Base-by-base conservation (phyloP, 1,140 invertebrate genomes). In the Procambarus clarkii region DNA sequence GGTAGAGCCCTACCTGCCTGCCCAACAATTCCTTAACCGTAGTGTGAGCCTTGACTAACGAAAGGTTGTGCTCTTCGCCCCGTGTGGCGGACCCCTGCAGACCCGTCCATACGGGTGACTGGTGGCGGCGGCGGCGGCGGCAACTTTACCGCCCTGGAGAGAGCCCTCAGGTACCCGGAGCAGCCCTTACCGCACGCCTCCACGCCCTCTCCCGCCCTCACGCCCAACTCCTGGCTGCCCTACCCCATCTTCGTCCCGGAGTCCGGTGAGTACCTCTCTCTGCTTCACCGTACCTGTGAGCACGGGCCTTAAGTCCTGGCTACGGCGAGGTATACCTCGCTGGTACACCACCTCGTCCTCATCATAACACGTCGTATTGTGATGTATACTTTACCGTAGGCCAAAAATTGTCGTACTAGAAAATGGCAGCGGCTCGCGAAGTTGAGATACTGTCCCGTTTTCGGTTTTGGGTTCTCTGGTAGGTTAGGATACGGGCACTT, bases 91-190 rank as follows among this genome's bases (percentile, higher is more conserved):
- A 5, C 18, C 13, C 4, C 60, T n/a, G 44, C 88, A 91, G 88
- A 91, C 24, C 82, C 88, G 24, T 64, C 54, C 74, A 77, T 91
- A 44, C 24, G 88, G 71, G 82, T 44, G 11, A 54, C 88, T 3
- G 88, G 82, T 3, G 88, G 81, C 50, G 13, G 50, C 50, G 13
- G 50, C 50, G 13, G 50, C 4, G 13, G 50, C 13, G 13, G 50
- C 5, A 91, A 69, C 64, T 21, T 84, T 48, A 79, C 64, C 21
- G 71, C 46, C 48, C 74, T 91, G 34, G 88, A 91, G 44, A 84
- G 54, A 54, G 88, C 88, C 50, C 74, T 78, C 13, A 85, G 74
- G 58, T 91, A 79, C 88, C 81, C 64, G 13, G 82, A 91, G n/a
- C 54, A 78, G 48, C 69, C 82, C 76, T 15, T 69, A 48, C 88